Percentiles rank a stretch among this genome's conserved stretches.
Conservation (phyloP, 2,888 invertebrate genomes). For the Drosophila longiperda region DNA sequence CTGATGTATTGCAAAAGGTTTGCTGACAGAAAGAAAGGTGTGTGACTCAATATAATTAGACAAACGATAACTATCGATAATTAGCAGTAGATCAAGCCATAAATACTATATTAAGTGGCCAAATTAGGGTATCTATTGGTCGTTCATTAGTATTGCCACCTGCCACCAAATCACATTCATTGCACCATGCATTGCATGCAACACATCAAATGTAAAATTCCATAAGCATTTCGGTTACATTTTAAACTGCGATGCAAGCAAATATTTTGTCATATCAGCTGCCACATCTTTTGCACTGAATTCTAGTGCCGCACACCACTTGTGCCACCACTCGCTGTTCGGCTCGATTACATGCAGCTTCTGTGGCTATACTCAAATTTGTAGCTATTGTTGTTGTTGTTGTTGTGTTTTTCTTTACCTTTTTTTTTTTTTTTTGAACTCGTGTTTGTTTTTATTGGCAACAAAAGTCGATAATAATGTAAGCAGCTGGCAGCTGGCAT, state of each 20-base stretch:
- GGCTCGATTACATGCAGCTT: conserved; percentile 39
- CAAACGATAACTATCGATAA: too few relatives aligned
- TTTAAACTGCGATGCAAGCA: conserved; percentile 9
- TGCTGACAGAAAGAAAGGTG: neutral
- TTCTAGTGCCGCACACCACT: conserved; percentile 31
- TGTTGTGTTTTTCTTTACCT: conserved; percentile 2
- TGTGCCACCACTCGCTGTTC: conserved; percentile 29
- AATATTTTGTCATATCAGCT: conserved; percentile 37
- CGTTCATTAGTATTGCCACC: neutral
- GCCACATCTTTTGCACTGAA: conserved; percentile 18
- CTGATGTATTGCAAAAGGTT: neutral
- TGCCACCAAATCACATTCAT: neutral
- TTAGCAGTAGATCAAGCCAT: too few relatives aligned
- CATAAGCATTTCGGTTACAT: conserved; percentile 5
- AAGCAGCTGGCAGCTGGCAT: conserved; percentile 71
- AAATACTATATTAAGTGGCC: neutral
- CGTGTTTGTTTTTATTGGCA: conserved; percentile 32
- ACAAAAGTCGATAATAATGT: conserved; percentile 74
- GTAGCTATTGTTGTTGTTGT: conserved; percentile 14
- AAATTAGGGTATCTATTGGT: neutral
- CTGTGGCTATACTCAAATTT: conserved; percentile 24
- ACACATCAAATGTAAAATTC: conserved; percentile 41
- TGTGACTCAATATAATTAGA: too few relatives aligned
- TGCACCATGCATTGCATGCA: conserved; percentile 24
- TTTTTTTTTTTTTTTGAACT: neutral